A percentile compares a stretch with the other conserved stretches of the same genome.
Evolutionary conservation across 2,888 invertebrate genomes (phyloP).

Genomic region (Andrena praecox): DNA sequence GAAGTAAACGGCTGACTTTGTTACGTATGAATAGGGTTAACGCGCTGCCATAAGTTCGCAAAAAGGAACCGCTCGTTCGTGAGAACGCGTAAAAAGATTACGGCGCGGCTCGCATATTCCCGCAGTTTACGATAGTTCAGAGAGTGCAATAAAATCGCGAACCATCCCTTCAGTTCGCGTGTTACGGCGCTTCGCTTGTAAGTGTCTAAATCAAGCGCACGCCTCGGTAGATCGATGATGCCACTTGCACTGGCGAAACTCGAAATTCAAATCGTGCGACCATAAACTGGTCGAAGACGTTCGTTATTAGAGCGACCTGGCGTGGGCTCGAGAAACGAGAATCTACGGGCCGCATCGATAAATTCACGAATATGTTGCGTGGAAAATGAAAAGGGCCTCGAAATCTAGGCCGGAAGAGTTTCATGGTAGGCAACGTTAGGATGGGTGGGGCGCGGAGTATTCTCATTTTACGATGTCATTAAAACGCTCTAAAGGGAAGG

Average conservation of each 20-base stretch:
- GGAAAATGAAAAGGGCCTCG: neutral
- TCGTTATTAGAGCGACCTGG: neutral
- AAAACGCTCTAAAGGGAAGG: conserved; percentile 15
- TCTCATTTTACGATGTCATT: conserved; percentile 43
- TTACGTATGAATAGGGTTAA: neutral
- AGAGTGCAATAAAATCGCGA: conserved; percentile 22
- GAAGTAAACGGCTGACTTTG: neutral
- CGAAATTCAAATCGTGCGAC: neutral
- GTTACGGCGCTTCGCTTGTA: neutral
- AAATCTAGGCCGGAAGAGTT: neutral
- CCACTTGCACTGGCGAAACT: neutral
- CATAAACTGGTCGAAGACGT: neutral
- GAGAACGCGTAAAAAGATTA: conserved; percentile 7
- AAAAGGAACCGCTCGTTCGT: neutral
- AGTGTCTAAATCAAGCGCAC: neutral
- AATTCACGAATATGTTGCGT: neutral
- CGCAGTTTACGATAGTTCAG: conserved; percentile 29
- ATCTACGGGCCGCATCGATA: neutral
- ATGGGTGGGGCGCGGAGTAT: neutral
- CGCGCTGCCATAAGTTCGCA: neutral
- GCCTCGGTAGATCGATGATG: neutral
- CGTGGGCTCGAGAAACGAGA: neutral
- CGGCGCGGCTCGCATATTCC: neutral
- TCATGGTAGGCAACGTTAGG: conserved; percentile 11
- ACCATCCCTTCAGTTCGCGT: neutral